These are phyloP conservation scores for Thunnus thynnus DNA, from an alignment of 2,113 vertebrate species.

Conservation along the genomic window DNA sequence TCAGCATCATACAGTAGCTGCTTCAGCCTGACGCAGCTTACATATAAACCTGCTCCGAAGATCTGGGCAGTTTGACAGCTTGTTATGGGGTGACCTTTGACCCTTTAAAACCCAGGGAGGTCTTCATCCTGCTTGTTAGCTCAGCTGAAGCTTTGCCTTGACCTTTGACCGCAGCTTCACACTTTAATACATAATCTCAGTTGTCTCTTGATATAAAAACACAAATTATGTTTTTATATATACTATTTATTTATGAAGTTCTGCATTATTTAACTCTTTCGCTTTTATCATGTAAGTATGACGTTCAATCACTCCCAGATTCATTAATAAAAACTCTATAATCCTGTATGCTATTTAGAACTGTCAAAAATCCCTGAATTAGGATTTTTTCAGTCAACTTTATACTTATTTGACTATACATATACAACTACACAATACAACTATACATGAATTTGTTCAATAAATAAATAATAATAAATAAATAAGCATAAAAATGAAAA, in stretches of 20 bases:
- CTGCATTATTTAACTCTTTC: too few relatives aligned
- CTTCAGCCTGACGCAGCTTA: constrained; percentile 7
- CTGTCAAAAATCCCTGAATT: too few relatives aligned
- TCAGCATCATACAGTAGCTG: neutral
- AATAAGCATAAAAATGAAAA: too few relatives aligned
- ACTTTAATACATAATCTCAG: neutral
- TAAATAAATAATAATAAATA: too few relatives aligned
- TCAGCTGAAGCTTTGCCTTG: constrained; percentile 5
- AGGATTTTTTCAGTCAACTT: too few relatives aligned
- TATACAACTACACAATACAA: too few relatives aligned
- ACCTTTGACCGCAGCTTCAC: constrained; percentile 3
- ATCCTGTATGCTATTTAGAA: too few relatives aligned
- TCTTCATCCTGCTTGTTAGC: constrained; percentile 24
- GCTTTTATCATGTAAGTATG: too few relatives aligned
- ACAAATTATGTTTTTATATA: neutral
- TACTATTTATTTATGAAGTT: neutral
- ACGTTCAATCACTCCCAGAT: too few relatives aligned
- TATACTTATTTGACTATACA: too few relatives aligned
- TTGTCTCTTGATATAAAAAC: neutral
- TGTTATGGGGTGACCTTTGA: constrained; percentile 47
- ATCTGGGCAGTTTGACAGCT: constrained; percentile 28
- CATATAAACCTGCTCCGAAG: constrained; percentile 15
- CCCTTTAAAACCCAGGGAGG: constrained; percentile 26
- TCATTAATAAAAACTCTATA: too few relatives aligned
- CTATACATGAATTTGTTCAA: too few relatives aligned